Evolutionary conservation across 2,888 invertebrate species (phyloP).

Genomic region (Dynastes hyllus): DNA sequence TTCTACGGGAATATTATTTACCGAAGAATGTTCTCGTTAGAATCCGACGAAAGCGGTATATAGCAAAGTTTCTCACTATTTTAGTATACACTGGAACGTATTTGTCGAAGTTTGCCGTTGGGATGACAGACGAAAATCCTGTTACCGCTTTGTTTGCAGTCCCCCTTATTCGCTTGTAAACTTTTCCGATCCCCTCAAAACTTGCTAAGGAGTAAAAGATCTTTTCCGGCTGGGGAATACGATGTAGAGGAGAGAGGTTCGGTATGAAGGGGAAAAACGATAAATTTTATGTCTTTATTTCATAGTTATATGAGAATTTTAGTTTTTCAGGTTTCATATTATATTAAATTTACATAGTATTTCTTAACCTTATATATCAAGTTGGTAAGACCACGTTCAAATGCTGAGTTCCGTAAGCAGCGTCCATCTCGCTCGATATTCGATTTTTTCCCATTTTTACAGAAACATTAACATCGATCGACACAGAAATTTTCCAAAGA

Average conservation of each 20-base stretch:
- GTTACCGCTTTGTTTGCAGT: background rate
- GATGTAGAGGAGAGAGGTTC: background rate
- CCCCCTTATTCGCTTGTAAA: background rate
- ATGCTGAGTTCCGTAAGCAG: too few relatives aligned
- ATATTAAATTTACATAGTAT: too few relatives aligned
- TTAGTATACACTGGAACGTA: background rate
- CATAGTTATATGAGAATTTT: too few relatives aligned
- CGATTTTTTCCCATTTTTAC: too few relatives aligned
- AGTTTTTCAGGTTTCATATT: too few relatives aligned
- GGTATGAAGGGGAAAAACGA: background rate
- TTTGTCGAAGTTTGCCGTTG: background rate
- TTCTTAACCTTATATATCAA: too few relatives aligned
- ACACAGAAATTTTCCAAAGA: too few relatives aligned
- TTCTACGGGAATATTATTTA: too few relatives aligned
- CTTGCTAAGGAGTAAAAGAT: slow-evolving; percentile 3
- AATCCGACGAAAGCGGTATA: background rate
- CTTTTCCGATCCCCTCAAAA: background rate
- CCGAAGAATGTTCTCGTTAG: too few relatives aligned
- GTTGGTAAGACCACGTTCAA: too few relatives aligned
- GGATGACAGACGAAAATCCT: background rate
- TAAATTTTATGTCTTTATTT: background rate
- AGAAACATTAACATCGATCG: too few relatives aligned
- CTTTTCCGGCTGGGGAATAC: background rate
- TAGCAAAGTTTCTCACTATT: background rate
- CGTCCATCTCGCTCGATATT: too few relatives aligned